These are phyloP conservation scores for Cerastis leucographa DNA, from an alignment of 2,888 invertebrate species.

Conservation along the genomic window DNA sequence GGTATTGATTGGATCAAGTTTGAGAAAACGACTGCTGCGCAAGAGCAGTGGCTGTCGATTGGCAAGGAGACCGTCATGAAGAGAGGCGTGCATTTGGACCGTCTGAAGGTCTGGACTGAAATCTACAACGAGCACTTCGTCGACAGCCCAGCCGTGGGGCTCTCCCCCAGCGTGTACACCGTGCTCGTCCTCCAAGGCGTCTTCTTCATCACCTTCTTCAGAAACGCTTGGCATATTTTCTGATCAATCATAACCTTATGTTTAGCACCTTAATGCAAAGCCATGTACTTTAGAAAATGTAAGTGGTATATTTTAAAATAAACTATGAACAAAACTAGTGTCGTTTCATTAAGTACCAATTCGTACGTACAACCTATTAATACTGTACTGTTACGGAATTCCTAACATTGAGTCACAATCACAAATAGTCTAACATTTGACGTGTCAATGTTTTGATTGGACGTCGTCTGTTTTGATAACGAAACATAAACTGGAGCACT, in stretches of 20 bases:
- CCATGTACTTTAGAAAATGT: conserved; percentile 72
- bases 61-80: conserved; percentile 53
- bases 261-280: conserved; percentile 39
- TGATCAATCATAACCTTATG: conserved; percentile 46
- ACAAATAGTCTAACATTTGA: conserved; percentile 49
- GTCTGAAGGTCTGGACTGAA: conserved; percentile 79
- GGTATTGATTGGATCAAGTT: conserved; percentile 74
- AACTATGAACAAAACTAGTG: conserved; percentile 32
- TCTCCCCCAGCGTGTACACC: conserved; percentile 55
- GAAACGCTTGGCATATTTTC: conserved; percentile 55
- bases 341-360: conserved; percentile 27
- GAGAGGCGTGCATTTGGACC: conserved; percentile 75
- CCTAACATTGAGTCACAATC: conserved; percentile 50
- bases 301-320: conserved; percentile 66
- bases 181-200: conserved; percentile 59
- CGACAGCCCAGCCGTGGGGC: conserved; percentile 65
- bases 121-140: conserved; percentile 81
- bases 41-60: conserved; percentile 80
- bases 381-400: conserved; percentile 28
- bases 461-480: conserved; percentile 62
- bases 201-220: conserved; percentile 61
- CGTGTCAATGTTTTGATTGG: conserved; percentile 59
- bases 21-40: conserved; percentile 56
- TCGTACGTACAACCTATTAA: not conserved
- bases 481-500: conserved; percentile 39